phyloP scores from a whole-genome alignment of 2,113 vertebrate genomes.

The Parus major region DNA sequence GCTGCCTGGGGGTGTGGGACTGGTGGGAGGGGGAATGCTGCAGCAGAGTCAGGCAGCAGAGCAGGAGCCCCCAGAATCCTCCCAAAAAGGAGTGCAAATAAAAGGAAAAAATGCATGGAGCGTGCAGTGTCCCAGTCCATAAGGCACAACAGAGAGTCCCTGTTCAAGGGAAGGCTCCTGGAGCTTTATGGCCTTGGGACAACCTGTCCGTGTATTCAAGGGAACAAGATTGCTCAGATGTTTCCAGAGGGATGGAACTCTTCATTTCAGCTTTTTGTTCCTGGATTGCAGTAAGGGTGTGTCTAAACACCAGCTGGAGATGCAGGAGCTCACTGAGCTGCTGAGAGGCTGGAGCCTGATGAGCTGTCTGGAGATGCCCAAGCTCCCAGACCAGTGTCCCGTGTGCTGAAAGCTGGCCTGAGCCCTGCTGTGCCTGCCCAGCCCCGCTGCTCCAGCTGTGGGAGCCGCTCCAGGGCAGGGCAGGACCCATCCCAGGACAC shows the following conservation, averaged over 20 bases:
- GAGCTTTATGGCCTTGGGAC: not conserved
- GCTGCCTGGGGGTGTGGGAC: not conserved
- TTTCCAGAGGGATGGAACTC: not conserved
- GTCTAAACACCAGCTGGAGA: not conserved
- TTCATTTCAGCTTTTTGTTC: not conserved
- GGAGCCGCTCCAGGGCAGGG: not conserved
- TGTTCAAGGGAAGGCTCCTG: not conserved
- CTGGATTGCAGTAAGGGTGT: not conserved
- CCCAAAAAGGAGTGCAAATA: not conserved
- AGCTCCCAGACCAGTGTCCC: not conserved
- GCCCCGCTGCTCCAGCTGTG: not conserved
- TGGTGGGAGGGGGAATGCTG: slow-evolving; percentile 14
- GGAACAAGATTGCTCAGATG: not conserved
- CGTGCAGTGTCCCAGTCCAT: not conserved
- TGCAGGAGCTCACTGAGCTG: rapidly evolving
- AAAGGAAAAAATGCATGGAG: not conserved
- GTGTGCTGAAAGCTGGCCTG: not conserved
- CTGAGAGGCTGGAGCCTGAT: not conserved
- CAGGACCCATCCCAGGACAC: rapidly evolving
- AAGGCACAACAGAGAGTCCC: not conserved
- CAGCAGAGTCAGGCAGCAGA: slow-evolving; percentile 4
- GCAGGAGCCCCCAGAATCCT: not conserved
- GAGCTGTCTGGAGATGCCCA: not conserved
- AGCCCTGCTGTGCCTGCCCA: not conserved
- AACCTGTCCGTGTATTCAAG: not conserved